Conservation (phyloP, 37 sponge, comb jelly and placozoan genomes). For the Hexactinellida sp. region DNA sequence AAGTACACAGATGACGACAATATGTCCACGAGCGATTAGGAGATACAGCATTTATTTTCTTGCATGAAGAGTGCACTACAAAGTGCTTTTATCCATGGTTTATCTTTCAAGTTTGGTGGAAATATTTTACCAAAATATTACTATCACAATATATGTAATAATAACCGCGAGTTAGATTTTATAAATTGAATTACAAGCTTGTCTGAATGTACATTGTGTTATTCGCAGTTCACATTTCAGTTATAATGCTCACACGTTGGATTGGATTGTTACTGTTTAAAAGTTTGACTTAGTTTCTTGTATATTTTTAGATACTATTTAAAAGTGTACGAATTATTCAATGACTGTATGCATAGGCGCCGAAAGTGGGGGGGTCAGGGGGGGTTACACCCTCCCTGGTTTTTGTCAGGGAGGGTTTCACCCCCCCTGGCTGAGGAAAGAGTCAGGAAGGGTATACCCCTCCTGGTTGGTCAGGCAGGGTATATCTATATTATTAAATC, state of each 20-base stretch:
- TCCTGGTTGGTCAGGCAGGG: too few species aligned
- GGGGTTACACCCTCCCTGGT: too few species aligned
- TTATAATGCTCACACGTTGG: background rate
- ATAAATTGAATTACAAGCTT: background rate
- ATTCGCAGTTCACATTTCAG: too few species aligned
- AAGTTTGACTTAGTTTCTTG: slow-evolving; percentile 11
- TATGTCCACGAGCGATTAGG: background rate
- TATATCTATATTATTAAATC: too few species aligned
- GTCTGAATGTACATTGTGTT: too few species aligned
- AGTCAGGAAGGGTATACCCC: too few species aligned
- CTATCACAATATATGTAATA: background rate
- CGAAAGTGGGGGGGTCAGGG: too few species aligned
- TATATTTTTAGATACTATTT: slow-evolving; percentile 8
- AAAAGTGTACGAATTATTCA: background rate
- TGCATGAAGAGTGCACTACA: background rate
- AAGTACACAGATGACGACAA: background rate
- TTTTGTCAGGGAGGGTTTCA: too few species aligned
- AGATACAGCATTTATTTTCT: background rate
- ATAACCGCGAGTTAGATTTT: background rate
- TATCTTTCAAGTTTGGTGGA: background rate
- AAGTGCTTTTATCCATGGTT: background rate
- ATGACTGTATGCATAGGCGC: too few species aligned
- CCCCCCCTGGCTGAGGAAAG: too few species aligned
- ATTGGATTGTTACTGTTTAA: background rate
- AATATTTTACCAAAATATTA: background rate